Evolutionary conservation across 2,797 vertebrate genomes (phyloP), one percentile per base, ranked within the genome.

Genomic region (Halcyon badia): DNA sequence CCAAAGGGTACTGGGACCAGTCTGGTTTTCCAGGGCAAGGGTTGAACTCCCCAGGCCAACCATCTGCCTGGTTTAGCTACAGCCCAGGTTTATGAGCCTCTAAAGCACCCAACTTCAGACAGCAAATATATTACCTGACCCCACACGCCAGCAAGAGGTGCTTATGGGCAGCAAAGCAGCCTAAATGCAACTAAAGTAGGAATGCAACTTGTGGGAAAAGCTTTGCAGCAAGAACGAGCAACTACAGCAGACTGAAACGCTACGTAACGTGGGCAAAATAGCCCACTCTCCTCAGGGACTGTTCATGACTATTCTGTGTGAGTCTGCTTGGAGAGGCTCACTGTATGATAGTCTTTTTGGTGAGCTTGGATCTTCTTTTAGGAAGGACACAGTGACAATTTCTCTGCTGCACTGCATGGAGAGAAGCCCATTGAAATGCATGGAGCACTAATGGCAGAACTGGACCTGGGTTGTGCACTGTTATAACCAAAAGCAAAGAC

Each of bases 331-430:
- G 68, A 72, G n/a, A 46, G 9, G 6, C 5, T 7, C 8, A 16
- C 7, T 3, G 0, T 9, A 2, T 4, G 12, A 17, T 1, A 37
- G 3, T 0, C 25, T 31, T 54, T 75, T 65, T 61, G 48, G 24
- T 61, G 72, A 56, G 10, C 8, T 15, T 57, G 31, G 61, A 17
- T 88, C 20, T 64, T 57, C 37, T 39, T 93, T 56, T 20, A 31
- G 46, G 46, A 65, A 88, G 66, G 44, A 44, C 48, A 42, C 8
- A 20, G 31, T 70, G 42, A 5, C n/a, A 60, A 39, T 19, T 51
- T 14, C 35, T 16, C 51, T 46, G 3, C 15, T 48, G 39, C 30
- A 26, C 26, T 44, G 54, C 52, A 54, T 41, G 51, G 62, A 46
- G 35, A 79, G 62, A 39, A 60, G 44, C 16, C 56, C 22, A 6